A percentile compares a stretch with the other conserved stretches of the same genome.
These are phyloP conservation scores for Aotus griseimembra DNA, from an alignment of 2,797 vertebrate species.

Conservation along the genomic window DNA sequence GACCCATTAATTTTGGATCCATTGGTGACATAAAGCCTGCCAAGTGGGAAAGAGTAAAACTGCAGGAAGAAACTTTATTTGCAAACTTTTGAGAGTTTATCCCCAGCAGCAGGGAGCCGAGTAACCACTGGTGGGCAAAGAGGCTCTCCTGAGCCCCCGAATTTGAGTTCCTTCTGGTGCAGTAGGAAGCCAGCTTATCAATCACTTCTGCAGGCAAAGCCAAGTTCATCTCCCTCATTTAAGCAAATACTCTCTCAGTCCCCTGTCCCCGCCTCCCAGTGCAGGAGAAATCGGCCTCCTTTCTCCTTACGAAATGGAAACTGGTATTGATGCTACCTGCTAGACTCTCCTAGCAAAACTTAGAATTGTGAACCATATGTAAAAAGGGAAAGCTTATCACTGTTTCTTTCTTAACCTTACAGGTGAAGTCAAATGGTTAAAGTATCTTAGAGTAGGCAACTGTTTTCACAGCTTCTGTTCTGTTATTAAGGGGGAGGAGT, in stretches of 20 bases:
- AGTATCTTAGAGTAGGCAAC: background rate
- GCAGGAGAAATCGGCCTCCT: background rate
- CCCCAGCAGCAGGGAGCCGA: conserved; percentile 44
- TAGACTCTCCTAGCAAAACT: background rate
- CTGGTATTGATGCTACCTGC: background rate
- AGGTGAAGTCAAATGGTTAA: background rate
- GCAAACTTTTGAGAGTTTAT: conserved; percentile 68
- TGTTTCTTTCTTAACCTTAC: conserved; percentile 34
- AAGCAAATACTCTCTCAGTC: background rate
- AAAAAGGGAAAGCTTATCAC: background rate
- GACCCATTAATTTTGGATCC: conserved; percentile 63
- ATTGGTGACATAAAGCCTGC: conserved; percentile 70
- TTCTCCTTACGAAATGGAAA: conserved; percentile 19
- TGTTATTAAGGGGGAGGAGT: background rate
- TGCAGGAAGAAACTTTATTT: conserved; percentile 69
- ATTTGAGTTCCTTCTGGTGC: background rate
- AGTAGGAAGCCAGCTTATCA: conserved; percentile 4
- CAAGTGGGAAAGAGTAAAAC: conserved; percentile 63
- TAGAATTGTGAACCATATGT: background rate
- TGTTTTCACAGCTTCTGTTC: conserved; percentile 36
- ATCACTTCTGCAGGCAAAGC: background rate
- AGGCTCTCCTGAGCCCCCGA: conserved; percentile 5
- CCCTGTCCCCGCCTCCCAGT: too few relatives aligned
- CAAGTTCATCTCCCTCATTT: conserved; percentile 26
- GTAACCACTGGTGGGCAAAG: conserved; percentile 48